Conservation (phyloP, 2,113 vertebrate genomes). For the Fukomys damarensis region DNA sequence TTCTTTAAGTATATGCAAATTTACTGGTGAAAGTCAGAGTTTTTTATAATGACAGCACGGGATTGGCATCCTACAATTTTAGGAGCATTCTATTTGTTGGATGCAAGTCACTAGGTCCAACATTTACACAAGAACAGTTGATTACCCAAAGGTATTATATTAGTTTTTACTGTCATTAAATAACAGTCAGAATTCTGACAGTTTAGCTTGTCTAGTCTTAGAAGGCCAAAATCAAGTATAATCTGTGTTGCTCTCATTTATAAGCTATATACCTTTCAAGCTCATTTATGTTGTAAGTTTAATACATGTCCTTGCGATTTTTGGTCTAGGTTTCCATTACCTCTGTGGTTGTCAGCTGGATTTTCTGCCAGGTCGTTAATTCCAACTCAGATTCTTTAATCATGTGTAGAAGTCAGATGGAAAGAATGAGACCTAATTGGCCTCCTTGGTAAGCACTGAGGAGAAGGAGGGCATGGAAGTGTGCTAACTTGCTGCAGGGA, state of each 20-base stretch:
- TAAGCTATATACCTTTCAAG: background rate
- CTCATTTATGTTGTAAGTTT: background rate
- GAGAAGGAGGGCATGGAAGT: too few relatives aligned
- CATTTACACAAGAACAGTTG: background rate
- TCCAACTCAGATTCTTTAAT: background rate
- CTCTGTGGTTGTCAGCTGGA: background rate
- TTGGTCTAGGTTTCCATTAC: background rate
- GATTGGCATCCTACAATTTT: background rate
- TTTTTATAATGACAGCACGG: background rate
- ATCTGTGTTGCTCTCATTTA: background rate
- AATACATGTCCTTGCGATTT: background rate
- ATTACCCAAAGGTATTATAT: background rate
- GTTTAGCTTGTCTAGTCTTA: background rate
- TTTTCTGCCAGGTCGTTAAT: background rate
- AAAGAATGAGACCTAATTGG: too few relatives aligned
- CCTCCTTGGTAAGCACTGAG: too few relatives aligned
- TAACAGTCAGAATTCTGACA: background rate
- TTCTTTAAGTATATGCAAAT: background rate
- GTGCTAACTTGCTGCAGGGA: too few relatives aligned
- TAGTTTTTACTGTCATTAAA: background rate
- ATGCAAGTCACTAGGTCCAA: background rate
- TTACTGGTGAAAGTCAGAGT: background rate
- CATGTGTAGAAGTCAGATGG: background rate
- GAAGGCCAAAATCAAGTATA: background rate
- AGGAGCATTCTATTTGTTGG: background rate